Base-by-base conservation (phyloP, 1,140 invertebrate species). In the Portunus trituberculatus region DNA sequence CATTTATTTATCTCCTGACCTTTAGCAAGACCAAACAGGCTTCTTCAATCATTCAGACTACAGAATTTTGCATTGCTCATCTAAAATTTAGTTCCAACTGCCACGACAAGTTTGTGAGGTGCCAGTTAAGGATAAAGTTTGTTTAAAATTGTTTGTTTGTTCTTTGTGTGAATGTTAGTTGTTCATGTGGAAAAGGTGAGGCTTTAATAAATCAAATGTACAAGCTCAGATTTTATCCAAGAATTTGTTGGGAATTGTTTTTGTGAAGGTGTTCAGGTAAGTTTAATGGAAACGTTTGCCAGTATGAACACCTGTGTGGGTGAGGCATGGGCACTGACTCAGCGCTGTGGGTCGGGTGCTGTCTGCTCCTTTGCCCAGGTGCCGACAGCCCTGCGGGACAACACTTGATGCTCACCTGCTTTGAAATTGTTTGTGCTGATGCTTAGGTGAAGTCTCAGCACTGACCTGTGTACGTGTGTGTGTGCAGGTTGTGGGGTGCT, bases 401-500 rank as follows among this genome's bases (percentile, higher is more conserved):
- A 76, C 20, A 7, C 25, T n/a, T 76, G 67, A n/a, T 76, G 67
- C n/a, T n/a, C n/a, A 76, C 67, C 67, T 76, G 67, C 67, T n/a
- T 76, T 12, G 52, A 20, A 59, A 59, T 16, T 59, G 52, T 59
- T 59, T 59, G 20, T 12, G 20, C 52, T 59, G 52, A 4, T 59
- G 52, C 52, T 16, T 59, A 59, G 52, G 20, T 59, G 1, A 59
- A 12, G 52, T 59, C 52, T 20, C 10, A 59, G 52, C 52, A 59
- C 52, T 59, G 52, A 59, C 52, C 52, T 59, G 52, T 59, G 8
- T 59, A 59, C 12, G 52, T 59, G 52, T 59, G 93, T 90, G 88
- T 88, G 59, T 46, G 67, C 88, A 91, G 93, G 93, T 94, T 90
- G 93, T 94, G 90, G 83, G 39, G 92, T 93, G 89, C 67, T 94